Evolutionary conservation across 2,113 vertebrate genomes (phyloP), one percentile per base, ranked within the genome.

Genomic region (Heliornis fulica): DNA sequence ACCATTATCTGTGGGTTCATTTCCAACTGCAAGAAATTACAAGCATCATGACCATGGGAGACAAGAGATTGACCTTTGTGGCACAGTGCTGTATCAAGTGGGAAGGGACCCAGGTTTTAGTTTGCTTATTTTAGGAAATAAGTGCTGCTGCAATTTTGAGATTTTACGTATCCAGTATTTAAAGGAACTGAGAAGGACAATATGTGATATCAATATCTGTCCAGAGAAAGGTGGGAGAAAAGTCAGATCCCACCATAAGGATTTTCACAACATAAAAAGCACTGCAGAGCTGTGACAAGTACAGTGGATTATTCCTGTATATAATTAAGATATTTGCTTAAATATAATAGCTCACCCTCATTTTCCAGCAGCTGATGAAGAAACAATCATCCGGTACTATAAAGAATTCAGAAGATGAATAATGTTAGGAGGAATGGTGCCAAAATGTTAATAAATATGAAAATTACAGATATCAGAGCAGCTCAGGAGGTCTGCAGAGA

Each of bases 381-480:
- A 82, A 83, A 81, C 9, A 66, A 25, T 6, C 7, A 8, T 70
- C n/a, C 38, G 75, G 61, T 45, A n/a, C 15, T 23, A 26, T 7
- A 41, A 68, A 75, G 38, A 45, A 23, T 59, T 65, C 25, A 74
- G 26, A 63, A 38, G 13, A 54, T 59, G 21, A 84, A 43, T 32
- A 86, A 59, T 23, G 2, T 32, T 57, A 53, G 10, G 18, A 74
- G 17, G 16, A 86, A 69, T 46, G 7, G 17, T 75, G n/a, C 4
- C 40, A 90, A 93, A 91, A 82, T 79, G 17, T 36, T 64, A 68
- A 64, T 4, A 75, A 79, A 71, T 59, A 60, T 7, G 51, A 89
- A 74, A 64, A 38, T 31, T 68, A 78, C 20, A 79, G 56, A 17
- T 78, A 71, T 25, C 8, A 40, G 31, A 72, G 31, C 21, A 64